Percentiles rank a stretch among this genome's conserved stretches.
These are phyloP conservation scores for Motacilla alba DNA, from an alignment of 2,113 vertebrate species.

Conservation along the genomic window DNA sequence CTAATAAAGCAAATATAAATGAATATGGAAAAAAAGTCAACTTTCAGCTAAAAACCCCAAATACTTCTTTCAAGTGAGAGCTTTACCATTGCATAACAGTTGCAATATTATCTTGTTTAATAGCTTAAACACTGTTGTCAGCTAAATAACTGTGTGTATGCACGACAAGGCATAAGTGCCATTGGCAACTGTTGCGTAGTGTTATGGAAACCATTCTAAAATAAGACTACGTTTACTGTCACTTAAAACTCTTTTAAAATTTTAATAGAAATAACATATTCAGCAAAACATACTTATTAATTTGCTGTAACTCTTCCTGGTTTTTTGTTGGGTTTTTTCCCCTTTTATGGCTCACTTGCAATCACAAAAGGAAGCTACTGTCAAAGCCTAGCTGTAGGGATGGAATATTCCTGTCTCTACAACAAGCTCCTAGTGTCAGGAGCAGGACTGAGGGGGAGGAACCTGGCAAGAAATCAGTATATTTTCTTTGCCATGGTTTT, in stretches of 20 bases:
- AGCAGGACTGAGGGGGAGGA: not conserved
- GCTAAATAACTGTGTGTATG: slow-evolving; percentile 1
- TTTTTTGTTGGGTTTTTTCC: not conserved
- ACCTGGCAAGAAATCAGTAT: not conserved
- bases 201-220: slow-evolving; percentile 23
- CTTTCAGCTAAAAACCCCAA: slow-evolving; percentile 32
- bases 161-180: not conserved
- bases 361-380: slow-evolving; percentile 1
- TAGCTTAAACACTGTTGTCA: slow-evolving; percentile 18
- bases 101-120: slow-evolving; percentile 41
- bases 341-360: not conserved
- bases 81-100: not conserved
- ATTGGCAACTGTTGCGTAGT: slow-evolving; percentile 22
- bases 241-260: slow-evolving; percentile 28
- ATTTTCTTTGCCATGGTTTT: not conserved
- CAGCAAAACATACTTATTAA: slow-evolving; percentile 43
- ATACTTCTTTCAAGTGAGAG: not conserved
- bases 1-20: slow-evolving; percentile 69
- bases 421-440: not conserved
- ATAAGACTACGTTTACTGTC: slow-evolving; percentile 9
- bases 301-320: not conserved
- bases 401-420: not conserved
- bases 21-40: slow-evolving; percentile 43
- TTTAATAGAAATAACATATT: slow-evolving; percentile 60
- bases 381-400: not conserved